A percentile compares a stretch with the other conserved stretches of the same genome.
phyloP scores from a whole-genome alignment of 2,113 vertebrate genomes.

The Mustela nigripes region DNA sequence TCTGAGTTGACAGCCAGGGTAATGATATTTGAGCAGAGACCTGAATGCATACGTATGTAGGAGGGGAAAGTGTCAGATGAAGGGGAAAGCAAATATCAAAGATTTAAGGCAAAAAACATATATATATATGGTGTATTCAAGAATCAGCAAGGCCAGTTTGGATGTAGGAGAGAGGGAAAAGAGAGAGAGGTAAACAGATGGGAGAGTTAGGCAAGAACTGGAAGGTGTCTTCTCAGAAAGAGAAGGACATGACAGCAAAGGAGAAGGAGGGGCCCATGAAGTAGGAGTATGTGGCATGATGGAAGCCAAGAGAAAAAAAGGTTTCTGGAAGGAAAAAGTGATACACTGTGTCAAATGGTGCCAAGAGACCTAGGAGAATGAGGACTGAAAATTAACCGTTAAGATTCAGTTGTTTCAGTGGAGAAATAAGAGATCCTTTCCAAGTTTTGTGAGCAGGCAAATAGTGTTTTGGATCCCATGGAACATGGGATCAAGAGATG shows the following conservation, averaged over 20 bases:
- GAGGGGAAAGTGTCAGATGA: background rate
- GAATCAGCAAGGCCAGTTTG: background rate
- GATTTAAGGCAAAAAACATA: background rate
- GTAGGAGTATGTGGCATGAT: background rate
- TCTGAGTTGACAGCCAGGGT: background rate
- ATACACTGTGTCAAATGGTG: background rate
- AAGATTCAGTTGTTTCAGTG: background rate
- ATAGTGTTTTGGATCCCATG: background rate
- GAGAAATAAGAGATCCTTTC: background rate
- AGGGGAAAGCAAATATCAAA: background rate
- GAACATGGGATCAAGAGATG: background rate
- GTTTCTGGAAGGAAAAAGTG: background rate
- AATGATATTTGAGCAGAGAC: background rate
- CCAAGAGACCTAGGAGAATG: background rate
- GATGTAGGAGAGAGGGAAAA: background rate
- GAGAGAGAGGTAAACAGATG: background rate
- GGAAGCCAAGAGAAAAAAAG: background rate
- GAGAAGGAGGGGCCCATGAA: background rate
- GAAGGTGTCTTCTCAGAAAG: background rate
- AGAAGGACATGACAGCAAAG: background rate
- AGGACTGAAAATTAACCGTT: background rate
- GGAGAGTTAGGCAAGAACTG: background rate
- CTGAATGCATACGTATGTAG: background rate
- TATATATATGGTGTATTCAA: background rate
- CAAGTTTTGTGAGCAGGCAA: background rate